Evolutionary conservation across 2,113 vertebrate genomes (phyloP), one percentile per base, ranked within the genome.

Genomic region (Engystomops pustulosus): DNA sequence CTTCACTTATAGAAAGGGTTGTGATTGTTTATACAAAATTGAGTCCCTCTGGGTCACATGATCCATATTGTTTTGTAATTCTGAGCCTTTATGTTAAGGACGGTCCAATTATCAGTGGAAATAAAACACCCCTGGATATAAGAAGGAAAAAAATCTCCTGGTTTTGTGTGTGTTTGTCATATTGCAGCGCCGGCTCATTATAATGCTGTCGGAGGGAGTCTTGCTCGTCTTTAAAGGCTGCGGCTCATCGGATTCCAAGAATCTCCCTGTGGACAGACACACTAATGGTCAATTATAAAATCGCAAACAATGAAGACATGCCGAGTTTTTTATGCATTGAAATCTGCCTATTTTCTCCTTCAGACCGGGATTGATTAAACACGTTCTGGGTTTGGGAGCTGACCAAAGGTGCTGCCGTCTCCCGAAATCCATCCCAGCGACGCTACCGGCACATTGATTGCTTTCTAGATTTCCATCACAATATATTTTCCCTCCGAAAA

Each of bases 231-330:
- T 36, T 67, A 67, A 67, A 36, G 62, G 62, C 62, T 67, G 62
- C 17, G 2, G 62, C 62, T 67, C 32, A 36, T 67, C 34, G 62
- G 62, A 67, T 18, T 67, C 62, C 62, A 36, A 34, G 62, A 36
- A 20, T 67, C 32, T 67, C 32, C 62, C 62, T 36, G 62, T 67
- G 17, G 62, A 67, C 62, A 67, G 62, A 67, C 32, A 32, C 62
- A 67, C 62, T 67, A 67, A 67, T 67, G 62, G 62, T 67, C 62
- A 67, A 67, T 67, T 67, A 67, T 34, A 67, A 67, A 34, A 36
- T 36, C 1, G 62, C 62, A 67, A 67, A 67, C 30, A 67, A 67
- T 67, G 62, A 67, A 32, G 62, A 34, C 62, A 67, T 3, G 32
- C 62, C 5, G 62, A 67, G 62, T 36, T 36, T 67, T 62, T 67